Evolutionary conservation across 2,797 vertebrate genomes (phyloP), one percentile per base, ranked within the genome.

Genomic region (Coilia nasus): DNA sequence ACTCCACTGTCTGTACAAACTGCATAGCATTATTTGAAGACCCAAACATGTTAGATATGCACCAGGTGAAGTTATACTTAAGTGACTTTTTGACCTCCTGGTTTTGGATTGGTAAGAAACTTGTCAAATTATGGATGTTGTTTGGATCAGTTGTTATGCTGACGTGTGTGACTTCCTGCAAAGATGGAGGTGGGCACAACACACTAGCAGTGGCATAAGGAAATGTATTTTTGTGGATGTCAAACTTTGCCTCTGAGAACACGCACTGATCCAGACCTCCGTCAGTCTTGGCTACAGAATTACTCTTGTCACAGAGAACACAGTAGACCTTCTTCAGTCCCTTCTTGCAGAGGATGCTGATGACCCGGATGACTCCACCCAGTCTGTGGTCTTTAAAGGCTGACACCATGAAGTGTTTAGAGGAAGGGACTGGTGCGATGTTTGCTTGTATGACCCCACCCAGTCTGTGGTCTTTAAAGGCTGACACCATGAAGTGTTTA

Each of bases 41-140:
- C 0, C 93, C 94, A 87, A 94, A 96, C 89, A 96, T 93, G 81
- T 90, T 85, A 19, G 95, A 95, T 82, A 95, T 93, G 82, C 95
- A 96, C 0, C 94, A 78, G 0, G 94, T 95, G 88, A 96, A 95
- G 78, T 94, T 90, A 41, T 88, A 87, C 2, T 85, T 62, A 21
- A 90, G 90, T 6, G 44, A 1, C 0, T 83, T 75, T 0, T 86
- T 41, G 4, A 54, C 81, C 62, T 92, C 91, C 86, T 64, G 85
- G n/a, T 94, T 94, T 87, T 88, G 54, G 82, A 95, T 91, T 41
- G 82, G 54, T 2, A 92, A 85, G 80, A 78, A 84, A n/a, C n/a
- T n/a, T 5, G 23, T 44, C 5, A 35, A 44, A 10, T 88, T 75
- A 3, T 83, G 81, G 0, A 88, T 60, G 71, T 25, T 57, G 0